Evolutionary conservation across 2,888 invertebrate species (phyloP), one percentile per base, ranked within the genome.

Genomic region (Cosmorhoe ocellata): DNA sequence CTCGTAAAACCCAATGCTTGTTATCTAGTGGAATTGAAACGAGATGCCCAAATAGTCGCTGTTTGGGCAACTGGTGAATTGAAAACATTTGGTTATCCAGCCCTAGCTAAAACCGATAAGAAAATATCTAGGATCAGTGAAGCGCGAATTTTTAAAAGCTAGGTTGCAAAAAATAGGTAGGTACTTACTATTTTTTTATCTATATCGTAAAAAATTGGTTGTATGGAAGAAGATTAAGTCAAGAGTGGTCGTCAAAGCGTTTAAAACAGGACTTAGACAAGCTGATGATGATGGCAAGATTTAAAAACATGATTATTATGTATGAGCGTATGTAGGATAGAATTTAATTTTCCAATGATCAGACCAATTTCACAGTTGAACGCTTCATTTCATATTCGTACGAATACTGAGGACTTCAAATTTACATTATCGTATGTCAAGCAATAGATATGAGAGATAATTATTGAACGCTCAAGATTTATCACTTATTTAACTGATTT

Each of bases 1-100:
- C 59, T 81, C 81, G 73, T 86, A 84, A 84, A 84, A 76, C 66
- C 66, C 37, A 51, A 69, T 59, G 66, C 78, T 76, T 76, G 79
- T 83, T 82, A 83, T 79, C 75, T 72, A 59, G 54, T 58, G 64
- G 54, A 44, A 61, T 60, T 61, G 66, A 62, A 68, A 69, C 63
- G 67, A 70, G 61, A 69, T 63, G 69, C 55, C 58, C 59, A 64
- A 66, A 65, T 56, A 48, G 56, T 53, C 6, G 4, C 27, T 33
- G 52, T 39, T 52, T 39, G 34, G 41, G 37, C 39, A 32, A 41
- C 28, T 45, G 37, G 49, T 51, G 32, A 43, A 52, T 40, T 22
- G 32, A 55, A 57, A 32, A 33, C 7, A 24, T 24, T 24, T 24
- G 7, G 7, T 6, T 37, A 12, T 31, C 13, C 11, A 41, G 27